Evolutionary conservation across 2,113 vertebrate species (phyloP).

Genomic region (Muscicapa adusta): DNA sequence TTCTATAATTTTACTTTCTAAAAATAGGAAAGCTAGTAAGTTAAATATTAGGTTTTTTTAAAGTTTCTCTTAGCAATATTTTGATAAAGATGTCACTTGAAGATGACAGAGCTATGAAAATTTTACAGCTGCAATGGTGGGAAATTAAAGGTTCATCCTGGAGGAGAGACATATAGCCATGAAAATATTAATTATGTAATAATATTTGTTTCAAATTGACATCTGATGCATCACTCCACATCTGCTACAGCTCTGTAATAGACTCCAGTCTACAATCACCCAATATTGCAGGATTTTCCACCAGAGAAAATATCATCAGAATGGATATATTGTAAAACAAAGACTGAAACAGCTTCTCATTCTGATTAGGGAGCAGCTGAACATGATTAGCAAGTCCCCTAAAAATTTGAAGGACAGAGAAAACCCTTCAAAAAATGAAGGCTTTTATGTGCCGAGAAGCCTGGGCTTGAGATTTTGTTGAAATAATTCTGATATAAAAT

Average conservation of each 20-base stretch:
- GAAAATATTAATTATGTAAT: not conserved
- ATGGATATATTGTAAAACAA: not conserved
- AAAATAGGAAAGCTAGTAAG: not conserved
- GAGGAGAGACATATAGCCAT: not conserved
- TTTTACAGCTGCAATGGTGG: not conserved
- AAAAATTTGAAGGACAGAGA: not conserved
- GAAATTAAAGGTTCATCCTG: not conserved
- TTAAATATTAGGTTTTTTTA: not conserved
- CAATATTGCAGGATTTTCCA: not conserved
- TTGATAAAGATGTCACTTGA: conserved; percentile 18
- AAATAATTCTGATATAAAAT: not conserved
- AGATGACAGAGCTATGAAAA: not conserved
- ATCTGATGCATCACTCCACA: not conserved
- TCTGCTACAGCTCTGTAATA: not conserved
- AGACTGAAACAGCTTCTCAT: not conserved
- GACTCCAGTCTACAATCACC: not conserved
- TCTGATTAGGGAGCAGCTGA: not conserved
- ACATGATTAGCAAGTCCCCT: not conserved
- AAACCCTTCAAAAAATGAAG: not conserved
- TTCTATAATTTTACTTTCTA: conserved; percentile 18
- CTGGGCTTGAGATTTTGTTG: not conserved
- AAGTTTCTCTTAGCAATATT: conserved; percentile 9
- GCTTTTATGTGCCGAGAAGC: not conserved
- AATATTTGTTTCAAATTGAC: not conserved
- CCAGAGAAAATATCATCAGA: not conserved